Evolutionary conservation across 2,888 invertebrate genomes (phyloP), one percentile per base, ranked within the genome.

Genomic region (Ophion obscuratus): DNA sequence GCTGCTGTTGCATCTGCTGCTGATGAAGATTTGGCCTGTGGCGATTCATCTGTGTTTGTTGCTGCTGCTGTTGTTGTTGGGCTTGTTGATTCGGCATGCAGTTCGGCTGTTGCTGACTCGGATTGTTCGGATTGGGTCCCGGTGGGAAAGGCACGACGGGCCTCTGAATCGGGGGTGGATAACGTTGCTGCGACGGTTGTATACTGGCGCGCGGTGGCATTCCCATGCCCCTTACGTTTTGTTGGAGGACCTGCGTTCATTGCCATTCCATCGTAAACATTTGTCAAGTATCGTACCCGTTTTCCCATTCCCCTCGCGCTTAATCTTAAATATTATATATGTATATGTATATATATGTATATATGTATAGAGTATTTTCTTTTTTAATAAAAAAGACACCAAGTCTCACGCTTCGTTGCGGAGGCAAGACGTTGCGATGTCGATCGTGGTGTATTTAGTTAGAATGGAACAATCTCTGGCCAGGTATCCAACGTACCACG

Each of bases 161-260:
- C 90, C 95, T 93, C 85, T 95, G 95, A 88, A 95, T 95, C 17
- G 95, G 95, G 10, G 95, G 93, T 9, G 95, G 95, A 84, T 89
- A 90, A 59, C 94, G 93, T 82, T 94, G 94, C 80, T 94, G 94
- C 4, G 94, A 93, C 27, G 93, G 92, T 80, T 94, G 94, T 67
- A 94, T 93, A 76, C 92, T 92, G 27, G 92, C 92, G 17, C 93
- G 92, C 3, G 93, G 93, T 27, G 93, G 93, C 92, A 94, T 94
- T 75, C 93, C 92, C 93, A 94, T 94, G 78, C 93, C 93, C 71
- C 94, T 93, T 47, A 94, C 93, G 84, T 93, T 94, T 89, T 93
- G 93, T 87, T 93, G 92, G 80, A 92, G 90, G 81, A 93, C 90
- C 92, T 92, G 81, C 20, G 36, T 66, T 59, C 14, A 20, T 73